Conservation (phyloP, 2,113 vertebrate species). For the Centrocercus urophasianus region DNA sequence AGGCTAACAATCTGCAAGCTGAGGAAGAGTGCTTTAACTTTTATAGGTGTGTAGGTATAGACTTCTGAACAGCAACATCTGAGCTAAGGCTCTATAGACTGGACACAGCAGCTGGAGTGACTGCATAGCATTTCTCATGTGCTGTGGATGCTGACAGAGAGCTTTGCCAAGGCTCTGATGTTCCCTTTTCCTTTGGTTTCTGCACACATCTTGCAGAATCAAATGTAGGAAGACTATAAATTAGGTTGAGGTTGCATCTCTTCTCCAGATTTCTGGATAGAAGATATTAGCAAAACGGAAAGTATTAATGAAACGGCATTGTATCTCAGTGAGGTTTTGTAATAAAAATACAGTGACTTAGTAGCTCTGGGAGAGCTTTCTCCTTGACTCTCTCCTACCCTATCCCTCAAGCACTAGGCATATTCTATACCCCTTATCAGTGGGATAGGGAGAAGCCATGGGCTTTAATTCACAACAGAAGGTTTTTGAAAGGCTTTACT, state of each 20-base stretch:
- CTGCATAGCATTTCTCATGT: background rate
- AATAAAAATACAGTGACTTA: background rate
- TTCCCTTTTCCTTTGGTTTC: background rate
- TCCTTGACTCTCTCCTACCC: background rate
- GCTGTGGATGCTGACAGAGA: background rate
- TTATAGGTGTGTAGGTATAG: rapidly evolving
- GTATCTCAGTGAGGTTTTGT: background rate
- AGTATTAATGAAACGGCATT: background rate
- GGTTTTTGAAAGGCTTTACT: background rate
- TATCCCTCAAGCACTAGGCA: background rate
- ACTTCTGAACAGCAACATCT: background rate
- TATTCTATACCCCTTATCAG: background rate
- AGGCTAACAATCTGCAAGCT: background rate
- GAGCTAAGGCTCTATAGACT: background rate
- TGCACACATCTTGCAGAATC: background rate
- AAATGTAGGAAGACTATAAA: background rate
- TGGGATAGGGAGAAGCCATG: background rate
- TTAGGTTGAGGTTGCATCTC: background rate
- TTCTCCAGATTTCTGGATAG: background rate
- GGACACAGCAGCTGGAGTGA: background rate
- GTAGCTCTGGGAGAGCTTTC: background rate
- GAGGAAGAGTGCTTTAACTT: background rate
- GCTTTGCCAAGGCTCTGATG: background rate
- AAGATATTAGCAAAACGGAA: background rate
- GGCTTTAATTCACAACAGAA: background rate